Evolutionary conservation across 2,113 vertebrate species (phyloP), one percentile per base, ranked within the genome.

Genomic region (Python bivittatus): DNA sequence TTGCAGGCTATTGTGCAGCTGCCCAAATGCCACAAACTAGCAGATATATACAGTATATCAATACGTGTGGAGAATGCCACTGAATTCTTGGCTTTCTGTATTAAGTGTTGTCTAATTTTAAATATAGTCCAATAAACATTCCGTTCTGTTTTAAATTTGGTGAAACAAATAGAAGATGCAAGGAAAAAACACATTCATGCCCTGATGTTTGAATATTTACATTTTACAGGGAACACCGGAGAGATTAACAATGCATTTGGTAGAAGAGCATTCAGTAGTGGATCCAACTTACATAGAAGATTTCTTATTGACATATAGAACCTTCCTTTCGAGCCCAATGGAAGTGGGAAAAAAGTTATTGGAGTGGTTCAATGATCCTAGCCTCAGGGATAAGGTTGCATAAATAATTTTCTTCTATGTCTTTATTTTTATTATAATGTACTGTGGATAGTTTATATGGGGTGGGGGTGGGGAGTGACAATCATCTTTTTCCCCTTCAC

Each of bases 301-400:
- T 97, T 99, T 99, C 97, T 97, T 99, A 89, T 97, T 99, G 91
- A 99, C 99, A 0, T 99, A 99, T 96, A 98, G 99, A 96, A 99
- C 99, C 94, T 99, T 99, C 97, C 98, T 99, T 96, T 99, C 99
- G 94, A 99, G 99, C 98, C 99, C 99, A 68, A 99, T 99, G 99
- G 99, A 99, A 97, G 99, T 99, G 97, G 99, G 99, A 94, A 99
- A 98, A 97, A 99, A 99, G 98, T 99, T 99, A 91, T 97, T 99
- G 98, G 99, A 99, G 98, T 99, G 99, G 99, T 99, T 99, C 97
- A 99, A 99, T 94, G 99, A 99, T 98, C 98, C 99, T 96, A 99
- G 99, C 98, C 99, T 99, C 99, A 99, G 99, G 99, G 99, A 99
- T 98, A 99, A 99, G 99, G 99, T 99, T 97, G 85, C 12, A 85